A percentile compares a stretch with the other conserved stretches of the same genome.
These are phyloP conservation scores for Lagorchestes hirsutus DNA, from an alignment of 2,797 vertebrate genomes.

Conservation along the genomic window DNA sequence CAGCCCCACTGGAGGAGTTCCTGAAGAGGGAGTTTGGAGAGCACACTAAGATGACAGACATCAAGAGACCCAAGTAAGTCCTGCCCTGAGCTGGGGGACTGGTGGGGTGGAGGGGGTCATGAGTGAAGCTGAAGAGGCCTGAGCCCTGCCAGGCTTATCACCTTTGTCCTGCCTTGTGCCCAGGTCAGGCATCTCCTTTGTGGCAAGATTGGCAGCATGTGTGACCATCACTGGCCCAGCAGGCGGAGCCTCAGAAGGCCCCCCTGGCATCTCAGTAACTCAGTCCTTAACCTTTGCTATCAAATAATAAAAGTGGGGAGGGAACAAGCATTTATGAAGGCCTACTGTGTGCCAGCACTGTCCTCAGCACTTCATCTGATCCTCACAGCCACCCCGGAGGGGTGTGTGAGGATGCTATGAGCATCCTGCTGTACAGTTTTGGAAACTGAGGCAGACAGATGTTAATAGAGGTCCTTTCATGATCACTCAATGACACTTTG, in stretches of 20 bases:
- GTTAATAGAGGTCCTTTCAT: too few relatives aligned
- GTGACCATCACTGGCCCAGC: too few relatives aligned
- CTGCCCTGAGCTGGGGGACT: accelerated
- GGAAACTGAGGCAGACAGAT: background rate
- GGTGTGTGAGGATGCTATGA: background rate
- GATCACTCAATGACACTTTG: too few relatives aligned
- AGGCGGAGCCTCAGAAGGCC: too few relatives aligned
- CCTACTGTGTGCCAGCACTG: background rate
- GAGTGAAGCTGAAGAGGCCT: too few relatives aligned
- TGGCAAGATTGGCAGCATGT: background rate
- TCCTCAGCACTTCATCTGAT: background rate
- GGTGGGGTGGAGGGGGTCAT: background rate
- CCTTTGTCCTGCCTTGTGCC: background rate
- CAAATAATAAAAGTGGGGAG: background rate
- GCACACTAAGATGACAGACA: slow-evolving; percentile 96
- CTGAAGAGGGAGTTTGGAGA: slow-evolving; percentile 98
- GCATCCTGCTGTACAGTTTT: background rate
- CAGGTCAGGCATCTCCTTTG: background rate
- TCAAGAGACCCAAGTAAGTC: slow-evolving; percentile 92
- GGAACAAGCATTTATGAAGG: background rate
- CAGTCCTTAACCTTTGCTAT: too few relatives aligned
- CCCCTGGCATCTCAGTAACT: too few relatives aligned
- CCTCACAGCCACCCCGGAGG: too few relatives aligned
- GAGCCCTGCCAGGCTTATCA: too few relatives aligned
- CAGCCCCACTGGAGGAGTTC: slow-evolving; percentile 95